Percentiles rank a stretch among this genome's conserved stretches.
phyloP scores from a whole-genome alignment of 2,797 vertebrate genomes.

The Rhinichthys osculus region DNA sequence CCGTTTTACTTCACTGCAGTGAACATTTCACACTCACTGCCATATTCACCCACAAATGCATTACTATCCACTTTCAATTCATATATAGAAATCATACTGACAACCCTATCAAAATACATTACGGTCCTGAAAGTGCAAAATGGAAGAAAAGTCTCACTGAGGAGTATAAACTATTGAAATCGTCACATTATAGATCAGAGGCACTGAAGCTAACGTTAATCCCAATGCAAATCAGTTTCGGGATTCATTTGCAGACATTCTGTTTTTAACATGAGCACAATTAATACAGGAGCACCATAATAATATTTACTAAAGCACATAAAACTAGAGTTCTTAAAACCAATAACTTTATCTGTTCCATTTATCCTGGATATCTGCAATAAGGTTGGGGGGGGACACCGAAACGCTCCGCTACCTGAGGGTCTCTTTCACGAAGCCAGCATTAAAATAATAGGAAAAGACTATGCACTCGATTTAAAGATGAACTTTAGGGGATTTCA shows the following conservation, averaged over 20 bases:
- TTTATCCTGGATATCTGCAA: neutral
- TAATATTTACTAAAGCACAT: neutral
- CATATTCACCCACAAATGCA: neutral
- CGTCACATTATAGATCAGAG: neutral
- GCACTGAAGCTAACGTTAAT: neutral
- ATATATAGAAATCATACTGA: neutral
- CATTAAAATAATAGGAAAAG: neutral
- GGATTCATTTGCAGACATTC: neutral
- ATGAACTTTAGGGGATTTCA: neutral
- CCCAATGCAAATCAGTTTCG: neutral
- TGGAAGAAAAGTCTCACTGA: neutral
- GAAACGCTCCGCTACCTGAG: too few species aligned
- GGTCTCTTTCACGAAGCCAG: neutral
- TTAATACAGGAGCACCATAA: neutral
- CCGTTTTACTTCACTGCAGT: constrained; percentile 22
- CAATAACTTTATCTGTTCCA: constrained; percentile 5
- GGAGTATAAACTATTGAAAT: neutral
- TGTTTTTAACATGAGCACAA: neutral
- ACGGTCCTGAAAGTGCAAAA: too few species aligned
- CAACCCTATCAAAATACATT: neutral
- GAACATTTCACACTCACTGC: neutral
- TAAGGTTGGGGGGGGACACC: neutral
- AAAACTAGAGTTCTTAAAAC: neutral
- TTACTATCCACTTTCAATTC: neutral
- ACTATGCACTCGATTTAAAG: neutral